Conservation (phyloP, 2,113 vertebrate genomes). For the Cervus canadensis region DNA sequence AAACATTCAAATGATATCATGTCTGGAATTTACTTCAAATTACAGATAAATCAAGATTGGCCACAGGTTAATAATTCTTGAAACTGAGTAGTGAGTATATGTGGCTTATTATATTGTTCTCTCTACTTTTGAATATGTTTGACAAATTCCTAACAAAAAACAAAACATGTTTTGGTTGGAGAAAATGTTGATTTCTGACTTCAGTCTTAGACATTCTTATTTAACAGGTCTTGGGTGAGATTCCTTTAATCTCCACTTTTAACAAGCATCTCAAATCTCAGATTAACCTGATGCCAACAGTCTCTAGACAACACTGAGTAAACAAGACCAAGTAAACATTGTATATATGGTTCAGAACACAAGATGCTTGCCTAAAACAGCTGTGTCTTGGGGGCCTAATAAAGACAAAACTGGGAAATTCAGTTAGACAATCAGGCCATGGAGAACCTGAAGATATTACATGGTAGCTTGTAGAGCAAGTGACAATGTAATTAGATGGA, state of each 20-base stretch:
- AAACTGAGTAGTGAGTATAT: not conserved
- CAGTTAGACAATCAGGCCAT: slow-evolving; percentile 21
- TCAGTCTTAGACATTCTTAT: not conserved
- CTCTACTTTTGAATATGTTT: not conserved
- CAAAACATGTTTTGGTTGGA: not conserved
- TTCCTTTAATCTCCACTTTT: not conserved
- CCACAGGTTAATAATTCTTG: not conserved
- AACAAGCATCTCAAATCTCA: slow-evolving; percentile 18
- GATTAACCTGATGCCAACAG: not conserved
- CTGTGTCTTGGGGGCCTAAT: not conserved
- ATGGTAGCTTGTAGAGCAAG: not conserved
- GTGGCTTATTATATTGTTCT: not conserved
- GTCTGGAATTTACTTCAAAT: slow-evolving; percentile 29
- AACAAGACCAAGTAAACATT: not conserved
- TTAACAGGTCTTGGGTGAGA: not conserved
- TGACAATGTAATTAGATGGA: not conserved
- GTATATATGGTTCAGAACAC: not conserved
- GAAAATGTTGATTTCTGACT: not conserved
- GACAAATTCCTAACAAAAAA: slow-evolving; percentile 27
- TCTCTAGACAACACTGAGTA: not conserved
- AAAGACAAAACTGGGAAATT: slow-evolving; percentile 14
- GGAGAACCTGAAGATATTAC: not conserved
- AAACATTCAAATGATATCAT: not conserved
- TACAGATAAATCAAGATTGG: not conserved
- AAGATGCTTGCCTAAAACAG: not conserved